Conservation (phyloP, 2,113 vertebrate species). For the Microcebus lehilahytsara region DNA sequence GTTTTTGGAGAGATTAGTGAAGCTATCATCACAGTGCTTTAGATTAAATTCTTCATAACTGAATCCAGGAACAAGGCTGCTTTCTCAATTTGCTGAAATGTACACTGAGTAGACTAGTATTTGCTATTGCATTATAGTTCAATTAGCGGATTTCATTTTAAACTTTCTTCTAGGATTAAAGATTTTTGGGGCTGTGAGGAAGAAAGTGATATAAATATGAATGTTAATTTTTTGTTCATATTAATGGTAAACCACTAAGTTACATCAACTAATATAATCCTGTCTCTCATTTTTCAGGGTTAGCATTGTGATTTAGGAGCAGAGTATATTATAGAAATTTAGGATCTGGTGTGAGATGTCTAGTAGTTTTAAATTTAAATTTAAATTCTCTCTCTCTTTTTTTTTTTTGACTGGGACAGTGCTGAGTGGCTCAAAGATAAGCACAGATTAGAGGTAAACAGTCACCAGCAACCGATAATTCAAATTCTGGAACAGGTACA, state of each 20-base stretch:
- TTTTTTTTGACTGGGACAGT: background rate
- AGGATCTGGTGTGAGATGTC: conserved; percentile 44
- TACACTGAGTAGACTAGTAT: background rate
- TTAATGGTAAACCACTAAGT: background rate
- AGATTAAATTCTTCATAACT: conserved; percentile 22
- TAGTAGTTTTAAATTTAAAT: conserved; percentile 49
- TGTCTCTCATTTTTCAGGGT: background rate
- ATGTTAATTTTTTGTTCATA: background rate
- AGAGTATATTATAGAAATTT: background rate
- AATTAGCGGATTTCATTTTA: background rate
- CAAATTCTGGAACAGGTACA: background rate
- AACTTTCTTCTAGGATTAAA: background rate
- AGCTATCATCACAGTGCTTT: background rate
- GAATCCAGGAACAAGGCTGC: background rate
- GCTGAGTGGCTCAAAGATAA: background rate
- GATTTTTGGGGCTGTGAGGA: background rate
- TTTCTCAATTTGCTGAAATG: background rate
- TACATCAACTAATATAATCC: background rate
- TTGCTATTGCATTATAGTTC: background rate
- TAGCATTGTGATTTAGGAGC: conserved; percentile 7
- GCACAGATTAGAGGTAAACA: background rate
- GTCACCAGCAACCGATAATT: background rate
- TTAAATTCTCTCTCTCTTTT: conserved; percentile 6
- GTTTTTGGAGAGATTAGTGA: conserved; percentile 48
- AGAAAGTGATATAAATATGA: background rate